Evolutionary conservation across 2,888 invertebrate species (phyloP), one percentile per base, ranked within the genome.

Genomic region (Leptinotarsa rubiginosa): DNA sequence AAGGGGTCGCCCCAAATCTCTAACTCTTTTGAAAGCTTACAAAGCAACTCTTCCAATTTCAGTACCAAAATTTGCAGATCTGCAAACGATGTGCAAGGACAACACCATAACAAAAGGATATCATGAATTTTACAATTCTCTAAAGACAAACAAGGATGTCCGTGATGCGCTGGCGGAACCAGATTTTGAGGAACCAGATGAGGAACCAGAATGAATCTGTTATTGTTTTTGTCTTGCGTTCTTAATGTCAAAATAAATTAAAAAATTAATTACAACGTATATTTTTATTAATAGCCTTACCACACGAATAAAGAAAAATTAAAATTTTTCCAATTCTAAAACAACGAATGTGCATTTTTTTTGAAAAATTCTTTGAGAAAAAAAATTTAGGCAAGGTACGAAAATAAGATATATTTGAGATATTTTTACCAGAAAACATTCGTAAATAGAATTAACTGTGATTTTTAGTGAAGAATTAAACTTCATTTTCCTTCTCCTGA

Each of bases 51-150:
- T 64, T 18, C 64, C 67, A 70, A 80, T 72, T 77, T 78, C 47
- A 75, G 25, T 13, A 20, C 10, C 16, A 41, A 65, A 65, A 41
- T 65, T 10, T 10, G 13, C 12, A 65, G 41, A 65, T n/a, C 41
- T 65, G 20, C 18, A 41, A 64, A 65, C n/a, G n/a, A 70, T 70
- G 70, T 70, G 70, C 50, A 71, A 68, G 52, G 74, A 77, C 15
- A 59, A 73, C 22, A 78, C 78, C 31, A 79, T 79, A 54, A 74
- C 75, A 52, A 72, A 73, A 75, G 75, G 70, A 3, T 75, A 78
- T 72, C 78, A 77, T 73, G 50, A 49, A 47, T 77, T 77, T 67
- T 78, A 78, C 59, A 13, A 31, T n/a, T 66, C 76, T 47, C 52
- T 78, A 56, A 76, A 75, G 74, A 47, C 65, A 65, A 75, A 69